Conservation (phyloP, 2,888 invertebrate species). For the Toxonevra muliebris region DNA sequence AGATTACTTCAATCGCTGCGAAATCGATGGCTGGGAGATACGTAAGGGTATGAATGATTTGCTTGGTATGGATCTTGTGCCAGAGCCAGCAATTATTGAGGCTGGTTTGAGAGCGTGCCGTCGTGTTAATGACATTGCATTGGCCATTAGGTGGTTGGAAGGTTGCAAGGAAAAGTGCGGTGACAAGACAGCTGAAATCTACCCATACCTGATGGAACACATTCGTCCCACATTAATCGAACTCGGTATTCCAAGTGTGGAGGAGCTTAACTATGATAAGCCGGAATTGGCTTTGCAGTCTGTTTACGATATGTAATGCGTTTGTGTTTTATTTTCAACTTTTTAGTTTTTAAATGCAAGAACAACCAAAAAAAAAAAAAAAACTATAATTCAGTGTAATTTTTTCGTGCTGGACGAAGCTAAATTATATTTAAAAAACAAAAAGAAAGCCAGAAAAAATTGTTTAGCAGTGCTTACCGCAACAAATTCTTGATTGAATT, state of each 20-base stretch:
- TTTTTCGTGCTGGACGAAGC: neutral
- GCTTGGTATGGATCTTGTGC: slow-evolving; percentile 89
- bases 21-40: slow-evolving; percentile 95
- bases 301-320: slow-evolving; percentile 70
- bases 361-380: slow-evolving; percentile 35
- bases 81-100: slow-evolving; percentile 88
- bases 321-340: slow-evolving; percentile 34
- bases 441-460: neutral
- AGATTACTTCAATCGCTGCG: slow-evolving; percentile 82
- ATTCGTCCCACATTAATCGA: slow-evolving; percentile 92
- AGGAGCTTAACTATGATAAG: slow-evolving; percentile 96
- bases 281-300: slow-evolving; percentile 86
- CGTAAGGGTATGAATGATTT: slow-evolving; percentile 91
- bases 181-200: slow-evolving; percentile 76
- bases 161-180: slow-evolving; percentile 91
- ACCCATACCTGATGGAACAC: slow-evolving; percentile 89
- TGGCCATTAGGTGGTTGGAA: slow-evolving; percentile 93
- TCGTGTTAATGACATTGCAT: slow-evolving; percentile 91
- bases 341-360: slow-evolving; percentile 29
- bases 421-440: neutral
- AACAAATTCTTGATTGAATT: neutral
- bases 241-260: slow-evolving; percentile 91
- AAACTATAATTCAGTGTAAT: slow-evolving; percentile 30
- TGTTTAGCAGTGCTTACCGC: slow-evolving; percentile 3
- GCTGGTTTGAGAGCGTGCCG: slow-evolving; percentile 92